phyloP scores from a whole-genome alignment of 2,113 vertebrate genomes.

The Himantopus leucocephalus region DNA sequence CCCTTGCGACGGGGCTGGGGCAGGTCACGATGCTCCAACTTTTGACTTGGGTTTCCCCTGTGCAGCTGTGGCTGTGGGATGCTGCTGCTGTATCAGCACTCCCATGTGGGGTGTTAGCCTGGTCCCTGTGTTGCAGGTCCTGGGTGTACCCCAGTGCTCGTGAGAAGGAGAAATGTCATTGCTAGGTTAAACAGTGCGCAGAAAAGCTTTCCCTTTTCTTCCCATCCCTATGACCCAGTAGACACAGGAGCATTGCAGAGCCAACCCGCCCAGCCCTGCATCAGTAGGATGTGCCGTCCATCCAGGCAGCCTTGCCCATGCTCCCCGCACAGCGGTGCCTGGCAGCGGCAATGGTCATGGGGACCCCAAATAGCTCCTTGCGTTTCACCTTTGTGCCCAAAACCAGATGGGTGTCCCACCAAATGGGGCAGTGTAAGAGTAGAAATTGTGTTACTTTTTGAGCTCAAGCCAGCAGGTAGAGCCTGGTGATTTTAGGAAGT shows the following conservation, averaged over 20 bases:
- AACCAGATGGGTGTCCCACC: neutral
- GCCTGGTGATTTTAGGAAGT: neutral
- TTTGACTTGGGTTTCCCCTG: neutral
- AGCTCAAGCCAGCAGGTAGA: neutral
- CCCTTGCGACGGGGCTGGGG: no score
- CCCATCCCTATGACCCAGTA: neutral
- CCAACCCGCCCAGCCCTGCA: neutral
- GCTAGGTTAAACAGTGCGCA: neutral
- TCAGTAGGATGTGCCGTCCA: fast-evolving
- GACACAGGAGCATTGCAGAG: neutral
- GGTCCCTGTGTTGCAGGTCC: neutral
- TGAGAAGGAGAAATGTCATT: neutral
- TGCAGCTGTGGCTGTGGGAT: neutral
- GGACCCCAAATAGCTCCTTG: neutral
- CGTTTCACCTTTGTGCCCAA: neutral
- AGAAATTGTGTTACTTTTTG: neutral
- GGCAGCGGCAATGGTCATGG: fast-evolving
- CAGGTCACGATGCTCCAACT: fast-evolving
- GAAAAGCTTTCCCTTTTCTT: neutral
- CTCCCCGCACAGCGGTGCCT: no score
- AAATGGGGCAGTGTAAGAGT: neutral
- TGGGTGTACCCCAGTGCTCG: neutral
- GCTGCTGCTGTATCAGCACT: no score
- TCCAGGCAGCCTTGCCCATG: neutral
- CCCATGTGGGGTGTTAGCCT: neutral